A percentile compares a stretch with the other conserved stretches of the same genome.
phyloP scores from a whole-genome alignment of 2,888 invertebrate genomes.

The Arctia plantaginis region DNA sequence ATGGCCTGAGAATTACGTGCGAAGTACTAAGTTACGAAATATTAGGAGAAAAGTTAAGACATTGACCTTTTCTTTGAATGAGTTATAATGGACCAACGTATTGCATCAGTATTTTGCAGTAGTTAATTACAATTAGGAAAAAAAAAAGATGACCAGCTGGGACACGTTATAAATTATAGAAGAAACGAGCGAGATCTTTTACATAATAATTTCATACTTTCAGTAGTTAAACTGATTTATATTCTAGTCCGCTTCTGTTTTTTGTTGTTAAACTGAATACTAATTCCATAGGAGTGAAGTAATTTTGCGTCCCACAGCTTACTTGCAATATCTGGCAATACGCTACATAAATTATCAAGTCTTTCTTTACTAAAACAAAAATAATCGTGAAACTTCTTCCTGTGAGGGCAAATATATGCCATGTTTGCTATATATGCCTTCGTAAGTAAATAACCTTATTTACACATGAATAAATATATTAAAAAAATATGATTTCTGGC shows the following conservation, averaged over 20 bases:
- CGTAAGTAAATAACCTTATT: too few species aligned
- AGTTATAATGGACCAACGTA: conserved; percentile 25
- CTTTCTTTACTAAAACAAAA: too few species aligned
- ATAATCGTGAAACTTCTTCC: too few species aligned
- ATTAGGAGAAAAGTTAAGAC: conserved; percentile 52
- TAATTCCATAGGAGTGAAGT: not conserved
- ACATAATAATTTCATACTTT: not conserved
- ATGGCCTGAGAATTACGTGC: conserved; percentile 51
- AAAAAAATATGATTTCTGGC: too few species aligned
- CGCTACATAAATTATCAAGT: not conserved
- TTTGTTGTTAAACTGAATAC: not conserved
- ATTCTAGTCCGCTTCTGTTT: not conserved
- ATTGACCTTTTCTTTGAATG: conserved; percentile 52
- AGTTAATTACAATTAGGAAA: conserved; percentile 5
- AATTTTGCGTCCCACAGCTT: not conserved
- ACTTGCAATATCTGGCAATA: not conserved
- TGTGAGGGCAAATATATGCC: too few species aligned
- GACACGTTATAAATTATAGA: not conserved
- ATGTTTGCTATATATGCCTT: too few species aligned
- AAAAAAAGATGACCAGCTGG: not conserved
- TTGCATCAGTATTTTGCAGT: conserved; percentile 24
- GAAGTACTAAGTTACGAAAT: conserved; percentile 48
- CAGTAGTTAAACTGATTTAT: not conserved
- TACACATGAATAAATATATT: too few species aligned
- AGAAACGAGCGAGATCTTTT: not conserved